Evolutionary conservation across 2,113 vertebrate genomes (phyloP).

Genomic region (Eurystomus gularis): DNA sequence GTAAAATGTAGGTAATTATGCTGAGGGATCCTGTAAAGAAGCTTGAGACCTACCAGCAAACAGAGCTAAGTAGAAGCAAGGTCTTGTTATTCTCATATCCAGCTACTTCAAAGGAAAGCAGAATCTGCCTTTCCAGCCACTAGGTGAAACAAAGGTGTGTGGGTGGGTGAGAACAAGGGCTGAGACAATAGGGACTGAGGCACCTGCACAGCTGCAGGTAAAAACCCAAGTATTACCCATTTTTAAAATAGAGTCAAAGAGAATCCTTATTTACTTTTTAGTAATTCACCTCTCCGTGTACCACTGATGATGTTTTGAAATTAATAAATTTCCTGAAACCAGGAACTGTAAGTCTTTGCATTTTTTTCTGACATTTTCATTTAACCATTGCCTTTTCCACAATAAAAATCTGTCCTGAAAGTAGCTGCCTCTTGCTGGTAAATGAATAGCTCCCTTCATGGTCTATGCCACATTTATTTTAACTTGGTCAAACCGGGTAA

Average conservation of each 20-base stretch:
- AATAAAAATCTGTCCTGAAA: constrained; percentile 9
- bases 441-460: constrained; percentile 20
- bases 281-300: background rate
- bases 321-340: constrained; percentile 34
- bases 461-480: background rate
- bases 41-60: background rate
- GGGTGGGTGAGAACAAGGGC: background rate
- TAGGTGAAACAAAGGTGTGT: background rate
- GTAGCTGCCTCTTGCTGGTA: background rate
- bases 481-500: background rate
- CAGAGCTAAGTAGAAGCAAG: background rate
- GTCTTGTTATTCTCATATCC: background rate
- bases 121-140: background rate
- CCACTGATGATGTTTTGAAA: background rate
- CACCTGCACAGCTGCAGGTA: background rate
- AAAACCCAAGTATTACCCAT: background rate
- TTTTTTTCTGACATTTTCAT: background rate
- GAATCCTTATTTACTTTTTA: constrained; percentile 6
- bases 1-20: background rate
- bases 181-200: background rate
- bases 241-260: background rate
- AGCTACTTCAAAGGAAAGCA: background rate
- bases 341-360: background rate
- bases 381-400: background rate
- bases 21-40: background rate